Percentiles rank a stretch among this genome's conserved stretches.
phyloP scores from a whole-genome alignment of 2,888 invertebrate genomes.

The Trissolcus japonicus region DNA sequence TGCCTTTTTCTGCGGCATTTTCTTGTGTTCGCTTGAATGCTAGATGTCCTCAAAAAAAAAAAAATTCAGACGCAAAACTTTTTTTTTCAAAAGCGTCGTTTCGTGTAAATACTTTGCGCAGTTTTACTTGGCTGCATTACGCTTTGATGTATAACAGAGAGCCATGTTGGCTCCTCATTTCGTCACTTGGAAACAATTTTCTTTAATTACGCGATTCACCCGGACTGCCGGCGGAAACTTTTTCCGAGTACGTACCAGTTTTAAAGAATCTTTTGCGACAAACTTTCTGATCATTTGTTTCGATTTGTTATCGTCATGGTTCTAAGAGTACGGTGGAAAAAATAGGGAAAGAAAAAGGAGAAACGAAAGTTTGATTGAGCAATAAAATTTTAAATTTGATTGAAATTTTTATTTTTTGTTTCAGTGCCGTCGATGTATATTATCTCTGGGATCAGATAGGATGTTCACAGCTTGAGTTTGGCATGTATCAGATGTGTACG shows the following conservation, averaged over 20 bases:
- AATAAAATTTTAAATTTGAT: too few species aligned
- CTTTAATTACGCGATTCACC: conserved; percentile 30
- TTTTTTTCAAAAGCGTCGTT: conserved; percentile 36
- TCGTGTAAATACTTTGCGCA: conserved; percentile 30
- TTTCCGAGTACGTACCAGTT: conserved; percentile 8
- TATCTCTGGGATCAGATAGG: too few species aligned
- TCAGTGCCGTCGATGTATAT: too few species aligned
- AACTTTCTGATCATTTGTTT: conserved; percentile 26
- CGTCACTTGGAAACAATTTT: conserved; percentile 42
- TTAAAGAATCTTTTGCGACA: conserved; percentile 12
- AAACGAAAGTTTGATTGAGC: too few species aligned
- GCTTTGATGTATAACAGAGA: conserved; percentile 41
- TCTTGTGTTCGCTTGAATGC: conserved; percentile 6
- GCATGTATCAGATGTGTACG: too few species aligned
- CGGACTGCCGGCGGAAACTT: conserved; percentile 21
- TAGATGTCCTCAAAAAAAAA: too few species aligned
- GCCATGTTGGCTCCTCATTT: conserved; percentile 10
- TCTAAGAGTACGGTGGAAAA: too few species aligned
- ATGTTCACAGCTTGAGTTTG: too few species aligned
- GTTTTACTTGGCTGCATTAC: conserved; percentile 18
- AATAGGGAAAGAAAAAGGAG: too few species aligned
- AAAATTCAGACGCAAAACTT: conserved; percentile 7
- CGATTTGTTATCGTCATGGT: neutral
- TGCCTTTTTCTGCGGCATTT: conserved; percentile 13
- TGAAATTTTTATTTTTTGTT: too few species aligned